phyloP scores from a whole-genome alignment of 2,888 invertebrate genomes.

The Orthosia incerta region DNA sequence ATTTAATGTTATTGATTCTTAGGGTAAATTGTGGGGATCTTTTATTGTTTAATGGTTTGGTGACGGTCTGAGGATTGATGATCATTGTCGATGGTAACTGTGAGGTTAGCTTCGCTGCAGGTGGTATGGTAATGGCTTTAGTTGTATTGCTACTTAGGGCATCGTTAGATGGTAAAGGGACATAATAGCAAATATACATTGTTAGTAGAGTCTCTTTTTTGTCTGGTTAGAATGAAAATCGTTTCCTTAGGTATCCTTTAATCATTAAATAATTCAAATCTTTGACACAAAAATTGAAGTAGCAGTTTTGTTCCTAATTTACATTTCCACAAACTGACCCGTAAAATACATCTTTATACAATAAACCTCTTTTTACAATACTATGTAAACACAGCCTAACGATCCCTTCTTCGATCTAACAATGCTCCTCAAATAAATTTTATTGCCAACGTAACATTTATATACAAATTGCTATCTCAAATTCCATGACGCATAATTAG shows the following conservation, averaged over 20 bases:
- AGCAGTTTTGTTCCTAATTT: neutral
- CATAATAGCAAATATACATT: slow-evolving; percentile 19
- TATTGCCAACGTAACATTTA: slow-evolving; percentile 56
- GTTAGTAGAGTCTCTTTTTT: slow-evolving; percentile 1
- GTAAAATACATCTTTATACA: neutral
- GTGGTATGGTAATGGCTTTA: slow-evolving; percentile 27
- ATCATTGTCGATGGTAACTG: slow-evolving; percentile 6
- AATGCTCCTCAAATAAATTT: slow-evolving; percentile 60
- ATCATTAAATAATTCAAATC: too few species aligned
- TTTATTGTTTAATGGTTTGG: slow-evolving; percentile 51
- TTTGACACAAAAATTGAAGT: too few species aligned
- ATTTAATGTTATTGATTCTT: slow-evolving; percentile 59
- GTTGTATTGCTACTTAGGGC: slow-evolving; percentile 11
- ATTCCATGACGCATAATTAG: slow-evolving; percentile 67
- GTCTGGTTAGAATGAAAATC: neutral
- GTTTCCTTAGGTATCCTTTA: too few species aligned
- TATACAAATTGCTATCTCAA: slow-evolving; percentile 60
- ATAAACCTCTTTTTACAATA: slow-evolving; percentile 32
- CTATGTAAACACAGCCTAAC: slow-evolving; percentile 25
- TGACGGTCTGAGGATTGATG: slow-evolving; percentile 24
- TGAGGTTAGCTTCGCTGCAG: slow-evolving; percentile 14
- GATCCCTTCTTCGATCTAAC: slow-evolving; percentile 35
- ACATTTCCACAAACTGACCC: neutral
- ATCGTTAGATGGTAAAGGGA: slow-evolving; percentile 3
- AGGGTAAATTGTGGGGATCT: slow-evolving; percentile 42